phyloP scores from a whole-genome alignment of 2,888 invertebrate genomes.

The Rhagophthalmus giganteus region DNA sequence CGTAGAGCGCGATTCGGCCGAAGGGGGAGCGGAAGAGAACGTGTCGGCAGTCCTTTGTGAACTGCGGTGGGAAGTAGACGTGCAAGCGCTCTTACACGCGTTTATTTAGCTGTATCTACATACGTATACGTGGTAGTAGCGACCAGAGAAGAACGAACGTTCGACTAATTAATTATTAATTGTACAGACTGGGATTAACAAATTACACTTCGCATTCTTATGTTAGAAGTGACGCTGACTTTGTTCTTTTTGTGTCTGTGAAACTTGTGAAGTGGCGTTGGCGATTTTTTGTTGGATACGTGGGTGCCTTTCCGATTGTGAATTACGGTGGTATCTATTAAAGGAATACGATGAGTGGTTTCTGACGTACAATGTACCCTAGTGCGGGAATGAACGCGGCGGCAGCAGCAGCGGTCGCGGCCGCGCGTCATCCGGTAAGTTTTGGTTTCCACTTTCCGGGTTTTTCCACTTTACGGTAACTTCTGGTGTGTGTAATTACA shows the following conservation, averaged over 20 bases:
- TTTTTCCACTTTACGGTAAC: not conserved
- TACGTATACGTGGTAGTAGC: conserved; percentile 18
- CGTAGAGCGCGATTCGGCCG: conserved; percentile 31
- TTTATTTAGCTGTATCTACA: conserved; percentile 27
- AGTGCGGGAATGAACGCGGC: conserved; percentile 86
- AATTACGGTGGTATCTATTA: conserved; percentile 14
- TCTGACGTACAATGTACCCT: conserved; percentile 72
- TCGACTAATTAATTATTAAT: conserved; percentile 23
- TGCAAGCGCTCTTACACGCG: conserved; percentile 21
- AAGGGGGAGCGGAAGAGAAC: conserved; percentile 37
- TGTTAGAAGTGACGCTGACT: not conserved
- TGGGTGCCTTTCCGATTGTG: conserved; percentile 8
- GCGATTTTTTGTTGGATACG: conserved; percentile 12
- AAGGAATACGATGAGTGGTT: conserved; percentile 47
- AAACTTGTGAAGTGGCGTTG: conserved; percentile 8
- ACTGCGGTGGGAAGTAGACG: conserved; percentile 43
- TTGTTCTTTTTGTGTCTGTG: not conserved
- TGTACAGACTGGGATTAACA: conserved; percentile 9
- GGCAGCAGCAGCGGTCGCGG: conserved; percentile 79
- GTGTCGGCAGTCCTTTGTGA: conserved; percentile 48
- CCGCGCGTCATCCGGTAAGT: conserved; percentile 86
- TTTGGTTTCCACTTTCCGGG: conserved; percentile 21
- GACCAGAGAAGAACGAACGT: conserved; percentile 14
- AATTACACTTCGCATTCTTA: conserved; percentile 2
- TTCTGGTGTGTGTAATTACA: not conserved